Evolutionary conservation across 1,140 invertebrate species (phyloP).

Genomic region (Battus philenor): DNA sequence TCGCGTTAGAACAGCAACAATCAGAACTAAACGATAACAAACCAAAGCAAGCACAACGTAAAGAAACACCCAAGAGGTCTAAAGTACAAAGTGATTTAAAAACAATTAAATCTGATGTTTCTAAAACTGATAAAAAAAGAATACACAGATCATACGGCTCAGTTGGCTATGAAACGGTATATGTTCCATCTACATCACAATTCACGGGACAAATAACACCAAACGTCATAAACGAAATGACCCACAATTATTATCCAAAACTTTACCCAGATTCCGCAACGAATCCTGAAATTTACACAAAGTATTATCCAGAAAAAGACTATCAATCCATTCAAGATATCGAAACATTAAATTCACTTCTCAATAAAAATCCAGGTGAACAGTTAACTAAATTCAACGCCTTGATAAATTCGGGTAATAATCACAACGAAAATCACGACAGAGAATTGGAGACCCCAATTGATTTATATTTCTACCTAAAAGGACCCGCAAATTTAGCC

Average conservation of each 20-base stretch:
- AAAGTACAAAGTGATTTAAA: constrained; percentile 31
- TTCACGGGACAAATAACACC: constrained; percentile 35
- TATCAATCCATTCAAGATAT: constrained; percentile 51
- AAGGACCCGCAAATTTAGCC: constrained; percentile 31
- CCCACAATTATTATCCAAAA: constrained; percentile 16
- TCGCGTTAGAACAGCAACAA: constrained; percentile 61
- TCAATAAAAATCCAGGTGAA: constrained; percentile 41
- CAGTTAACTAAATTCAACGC: constrained; percentile 48
- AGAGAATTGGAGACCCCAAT: constrained; percentile 34
- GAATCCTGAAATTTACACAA: constrained; percentile 39
- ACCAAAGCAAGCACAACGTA: constrained; percentile 18
- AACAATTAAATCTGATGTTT: constrained; percentile 10
- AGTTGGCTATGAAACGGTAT: constrained; percentile 28
- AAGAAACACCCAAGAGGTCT: constrained; percentile 1
- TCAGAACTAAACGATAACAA: constrained; percentile 32
- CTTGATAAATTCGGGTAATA: constrained; percentile 27
- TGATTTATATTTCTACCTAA: constrained; percentile 52
- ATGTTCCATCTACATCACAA: neutral
- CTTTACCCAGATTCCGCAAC: constrained; percentile 46
- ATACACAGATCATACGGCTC: constrained; percentile 64
- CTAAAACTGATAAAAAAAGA: constrained; percentile 43
- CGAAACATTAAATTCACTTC: constrained; percentile 38
- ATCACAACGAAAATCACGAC: constrained; percentile 23
- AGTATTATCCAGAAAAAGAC: constrained; percentile 39
- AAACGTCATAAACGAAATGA: constrained; percentile 39